Evolutionary conservation across 2,113 vertebrate species (phyloP), one percentile per base, ranked within the genome.

Genomic region (Sciurus niger): DNA sequence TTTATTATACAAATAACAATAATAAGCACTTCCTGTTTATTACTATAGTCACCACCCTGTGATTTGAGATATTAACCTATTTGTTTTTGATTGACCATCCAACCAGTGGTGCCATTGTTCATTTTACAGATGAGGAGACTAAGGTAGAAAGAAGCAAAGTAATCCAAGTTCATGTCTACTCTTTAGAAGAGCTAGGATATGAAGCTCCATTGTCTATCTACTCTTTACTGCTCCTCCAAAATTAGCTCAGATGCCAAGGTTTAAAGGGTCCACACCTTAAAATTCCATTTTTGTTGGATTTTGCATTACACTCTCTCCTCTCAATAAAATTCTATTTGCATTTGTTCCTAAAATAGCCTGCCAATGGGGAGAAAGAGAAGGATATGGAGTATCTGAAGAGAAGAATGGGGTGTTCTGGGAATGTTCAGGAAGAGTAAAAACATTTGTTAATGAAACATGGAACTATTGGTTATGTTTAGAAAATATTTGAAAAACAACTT

Each of bases 401-500:
- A 10, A 78, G n/a, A 70, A 11, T 46, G 28, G 8, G 46, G 28
- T 63, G 32, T 25, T 43, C 32, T 20, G 40, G 20, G 72, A 70
- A 63, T 34, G 24, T 78, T 51, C 89, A 55, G 34, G 22, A 92
- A 74, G 68, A 73, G 25, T 43, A 5, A 92, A 84, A 74, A 16
- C 55, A 51, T 7, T 67, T 37, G 12, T 78, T 89, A 76, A 74
- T 67, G 17, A 77, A 96, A 93, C 80, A 16, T 14, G 68, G 30
- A 92, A 76, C 43, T 74, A 11, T 74, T 79, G 46, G 17, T 65
- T 80, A 4, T 46, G 30, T 76, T 92, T 89, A 87, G 58, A 83
- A 94, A 20, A 25, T 74, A 74, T 20, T 94, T 86, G 67, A 84
- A 90, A 96, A 79, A 30, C 73, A 58, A 55, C 53, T 55, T 55